Percentiles rank a stretch among this genome's conserved stretches.
phyloP scores from a whole-genome alignment of 1,140 invertebrate genomes.

The Drosophila grimshawi region DNA sequence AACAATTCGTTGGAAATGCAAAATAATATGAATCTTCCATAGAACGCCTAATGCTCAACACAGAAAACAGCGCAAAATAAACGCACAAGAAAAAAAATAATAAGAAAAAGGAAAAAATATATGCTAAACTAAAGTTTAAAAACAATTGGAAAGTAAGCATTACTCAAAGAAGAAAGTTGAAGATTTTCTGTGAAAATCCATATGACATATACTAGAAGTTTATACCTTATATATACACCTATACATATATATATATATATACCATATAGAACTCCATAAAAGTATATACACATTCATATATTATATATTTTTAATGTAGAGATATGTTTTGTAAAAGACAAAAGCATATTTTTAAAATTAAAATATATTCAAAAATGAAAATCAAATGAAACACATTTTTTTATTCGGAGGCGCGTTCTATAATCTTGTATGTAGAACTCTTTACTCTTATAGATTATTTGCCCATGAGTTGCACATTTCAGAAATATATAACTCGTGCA shows the following conservation, averaged over 20 bases:
- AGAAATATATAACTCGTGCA: neutral
- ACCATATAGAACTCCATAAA: constrained; percentile 68
- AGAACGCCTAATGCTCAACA: constrained; percentile 72
- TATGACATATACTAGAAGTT: constrained; percentile 74
- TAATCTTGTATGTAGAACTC: neutral
- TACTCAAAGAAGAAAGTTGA: constrained; percentile 74
- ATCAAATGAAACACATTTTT: constrained; percentile 9
- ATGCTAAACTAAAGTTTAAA: constrained; percentile 28
- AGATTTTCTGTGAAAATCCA: constrained; percentile 84
- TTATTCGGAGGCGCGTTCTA: constrained; percentile 2
- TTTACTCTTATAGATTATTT: neutral
- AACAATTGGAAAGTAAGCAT: constrained; percentile 76
- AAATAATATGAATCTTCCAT: constrained; percentile 64
- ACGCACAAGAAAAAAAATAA: constrained; percentile 47
- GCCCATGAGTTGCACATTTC: neutral
- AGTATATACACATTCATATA: constrained; percentile 61
- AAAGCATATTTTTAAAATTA: constrained; percentile 82
- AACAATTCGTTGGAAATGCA: constrained; percentile 40
- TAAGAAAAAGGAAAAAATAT: constrained; percentile 23
- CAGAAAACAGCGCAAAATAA: constrained; percentile 30
- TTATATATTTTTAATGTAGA: constrained; percentile 81
- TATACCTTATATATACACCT: constrained; percentile 74
- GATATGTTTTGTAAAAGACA: constrained; percentile 82
- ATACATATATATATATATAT: constrained; percentile 58
- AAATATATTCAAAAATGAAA: constrained; percentile 57